Evolutionary conservation across 2,113 vertebrate genomes (phyloP).

Genomic region (Anseranas semipalmata): DNA sequence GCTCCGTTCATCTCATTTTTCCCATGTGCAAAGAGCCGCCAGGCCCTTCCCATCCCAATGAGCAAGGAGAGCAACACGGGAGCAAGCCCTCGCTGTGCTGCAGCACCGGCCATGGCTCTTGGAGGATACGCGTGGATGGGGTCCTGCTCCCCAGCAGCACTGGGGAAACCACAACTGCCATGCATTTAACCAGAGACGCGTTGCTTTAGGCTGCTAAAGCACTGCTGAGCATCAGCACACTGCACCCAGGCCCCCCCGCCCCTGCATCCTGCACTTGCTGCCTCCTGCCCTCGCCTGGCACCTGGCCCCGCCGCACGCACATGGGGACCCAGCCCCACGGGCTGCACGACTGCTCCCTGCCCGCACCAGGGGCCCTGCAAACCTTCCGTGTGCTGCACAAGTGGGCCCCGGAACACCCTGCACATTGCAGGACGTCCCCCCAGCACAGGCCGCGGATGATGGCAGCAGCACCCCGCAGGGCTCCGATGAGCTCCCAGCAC

Average conservation of each 20-base stretch:
- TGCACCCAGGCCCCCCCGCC: too few species aligned
- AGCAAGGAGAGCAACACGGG: neutral
- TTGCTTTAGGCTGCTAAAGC: rapidly evolving
- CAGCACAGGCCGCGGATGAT: neutral
- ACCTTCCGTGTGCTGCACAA: neutral
- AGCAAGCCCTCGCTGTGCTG: neutral
- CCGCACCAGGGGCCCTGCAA: neutral
- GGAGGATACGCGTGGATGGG: too few species aligned
- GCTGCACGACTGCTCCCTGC: neutral
- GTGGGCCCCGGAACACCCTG: neutral
- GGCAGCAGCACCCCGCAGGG: neutral
- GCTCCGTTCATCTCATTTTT: neutral
- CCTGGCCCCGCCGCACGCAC: rapidly evolving
- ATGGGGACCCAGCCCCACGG: neutral
- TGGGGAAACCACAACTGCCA: rapidly evolving
- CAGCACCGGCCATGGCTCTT: too few species aligned
- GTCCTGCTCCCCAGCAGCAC: rapidly evolving
- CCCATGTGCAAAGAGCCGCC: neutral
- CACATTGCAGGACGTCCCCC: too few species aligned
- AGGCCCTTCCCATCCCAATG: neutral
- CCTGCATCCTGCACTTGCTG: neutral
- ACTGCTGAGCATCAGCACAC: rapidly evolving
- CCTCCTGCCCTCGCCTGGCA: neutral
- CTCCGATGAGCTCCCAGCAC: rapidly evolving
- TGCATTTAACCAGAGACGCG: rapidly evolving